Conservation (phyloP, 2,797 vertebrate genomes). For the Gorsachius magnificus region DNA sequence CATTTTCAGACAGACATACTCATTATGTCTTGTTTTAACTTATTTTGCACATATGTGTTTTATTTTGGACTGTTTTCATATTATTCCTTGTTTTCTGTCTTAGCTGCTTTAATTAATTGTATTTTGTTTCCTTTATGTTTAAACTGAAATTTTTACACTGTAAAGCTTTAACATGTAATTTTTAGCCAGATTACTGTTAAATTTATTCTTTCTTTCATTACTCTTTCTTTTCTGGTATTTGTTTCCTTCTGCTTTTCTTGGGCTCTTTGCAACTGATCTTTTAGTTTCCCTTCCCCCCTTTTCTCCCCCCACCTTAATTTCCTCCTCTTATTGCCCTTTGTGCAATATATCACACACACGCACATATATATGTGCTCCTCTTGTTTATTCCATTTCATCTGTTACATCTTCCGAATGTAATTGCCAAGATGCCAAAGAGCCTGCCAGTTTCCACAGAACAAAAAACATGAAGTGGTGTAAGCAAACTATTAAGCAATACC, state of each 20-base stretch:
- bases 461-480: neutral
- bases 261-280: neutral
- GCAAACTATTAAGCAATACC: neutral
- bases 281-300: neutral
- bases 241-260: neutral
- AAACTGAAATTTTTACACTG: neutral
- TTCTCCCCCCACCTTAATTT: neutral
- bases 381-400: neutral
- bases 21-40: neutral
- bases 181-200: neutral
- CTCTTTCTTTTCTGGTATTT: neutral
- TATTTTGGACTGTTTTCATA: neutral
- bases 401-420: neutral
- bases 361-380: rapidly evolving
- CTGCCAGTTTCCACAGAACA: neutral
- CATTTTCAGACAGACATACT: neutral
- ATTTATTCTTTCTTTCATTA: neutral
- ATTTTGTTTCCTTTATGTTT: neutral
- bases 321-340: neutral
- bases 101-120: neutral
- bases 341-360: neutral
- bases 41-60: neutral
- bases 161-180: neutral
- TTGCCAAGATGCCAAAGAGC: neutral
- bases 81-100: neutral